These are phyloP conservation scores for Dicentrarchus labrax DNA, from an alignment of 2,113 vertebrate genomes.

Conservation along the genomic window DNA sequence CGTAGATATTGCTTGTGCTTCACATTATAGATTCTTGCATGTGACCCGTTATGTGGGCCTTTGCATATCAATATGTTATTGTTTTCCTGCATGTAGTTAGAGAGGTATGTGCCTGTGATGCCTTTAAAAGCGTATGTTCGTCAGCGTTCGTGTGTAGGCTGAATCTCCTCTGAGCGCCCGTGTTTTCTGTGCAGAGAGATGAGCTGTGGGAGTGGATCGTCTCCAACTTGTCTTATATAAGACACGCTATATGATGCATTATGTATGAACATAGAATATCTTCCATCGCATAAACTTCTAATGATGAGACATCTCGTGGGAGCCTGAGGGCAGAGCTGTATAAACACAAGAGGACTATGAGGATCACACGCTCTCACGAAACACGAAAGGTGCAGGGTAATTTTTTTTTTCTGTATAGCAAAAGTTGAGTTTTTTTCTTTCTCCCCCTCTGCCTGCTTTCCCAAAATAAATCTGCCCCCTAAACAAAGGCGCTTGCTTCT, in stretches of 20 bases:
- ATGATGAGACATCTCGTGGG: constrained; percentile 27
- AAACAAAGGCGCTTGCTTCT: constrained; percentile 53
- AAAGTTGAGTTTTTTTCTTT: not conserved
- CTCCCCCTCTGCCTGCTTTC: constrained; percentile 27
- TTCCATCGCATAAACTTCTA: constrained; percentile 35
- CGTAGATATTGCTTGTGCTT: not conserved
- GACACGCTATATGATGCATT: constrained; percentile 51
- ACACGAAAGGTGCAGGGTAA: not conserved
- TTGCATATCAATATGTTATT: constrained; percentile 11
- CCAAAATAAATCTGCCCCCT: constrained; percentile 62
- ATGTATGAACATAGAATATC: constrained; percentile 50
- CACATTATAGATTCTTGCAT: not conserved
- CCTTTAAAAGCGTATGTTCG: not conserved
- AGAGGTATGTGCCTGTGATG: not conserved
- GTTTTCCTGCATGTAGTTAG: constrained; percentile 7
- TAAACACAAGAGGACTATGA: constrained; percentile 28
- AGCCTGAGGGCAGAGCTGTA: constrained; percentile 23
- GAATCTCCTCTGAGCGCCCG: constrained; percentile 35
- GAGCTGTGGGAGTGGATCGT: constrained; percentile 57
- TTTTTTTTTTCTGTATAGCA: not conserved
- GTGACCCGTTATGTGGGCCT: not conserved
- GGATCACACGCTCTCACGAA: constrained; percentile 31
- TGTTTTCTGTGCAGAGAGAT: constrained; percentile 9
- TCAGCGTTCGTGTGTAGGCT: constrained; percentile 30
- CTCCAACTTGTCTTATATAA: constrained; percentile 61